Evolutionary conservation across 2,797 vertebrate genomes (phyloP), one percentile per base, ranked within the genome.

Genomic region (Neosilurus mollespiculum): DNA sequence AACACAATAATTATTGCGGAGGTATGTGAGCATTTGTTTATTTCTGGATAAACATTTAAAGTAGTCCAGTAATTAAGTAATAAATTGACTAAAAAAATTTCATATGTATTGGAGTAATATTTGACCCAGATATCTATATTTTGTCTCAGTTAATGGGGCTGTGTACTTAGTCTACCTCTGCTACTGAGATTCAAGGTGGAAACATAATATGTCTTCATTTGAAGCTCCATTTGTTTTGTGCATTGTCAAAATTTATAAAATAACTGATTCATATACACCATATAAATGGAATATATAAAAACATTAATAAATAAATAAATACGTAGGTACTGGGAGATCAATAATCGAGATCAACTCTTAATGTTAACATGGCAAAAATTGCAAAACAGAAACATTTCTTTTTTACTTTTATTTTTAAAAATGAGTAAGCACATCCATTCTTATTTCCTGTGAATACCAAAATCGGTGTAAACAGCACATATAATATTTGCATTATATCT

Each of bases 321-420:
- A 4, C 4, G 43, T 43, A 43, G 4, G 3, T 43, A 43, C 43
- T 5, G 8, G 43, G 24, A 18, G 8, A 24, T 26, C 5, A 78
- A 49, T 49, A 18, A 24, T 49, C 11, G 11, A 8, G 2, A 58
- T 30, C 16, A 12, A 58, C 30, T 58, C 9, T 11, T 37, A 62
- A 62, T 16, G 58, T 16, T 62, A 65, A 75, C 14, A 56, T 56
- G 12, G 37, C 62, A 49, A 58, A 71, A 64, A 73, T 10, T n/a
- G 62, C 20, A 67, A 81, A 64, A 76, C 64, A 64, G 26, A 54
- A 64, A 54, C 9, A 76, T 65, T 54, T 20, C 56, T 83, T 90
- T 92, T 90, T 89, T 85, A 90, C 87, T 94, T 97, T 98, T 96
- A 96, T 97, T 96, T 94, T 95, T 95, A 94, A 96, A 96, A 97